Evolutionary conservation across 1,140 invertebrate species (phyloP), one percentile per base, ranked within the genome.

Genomic region (Polypedilum vanderplanki): DNA sequence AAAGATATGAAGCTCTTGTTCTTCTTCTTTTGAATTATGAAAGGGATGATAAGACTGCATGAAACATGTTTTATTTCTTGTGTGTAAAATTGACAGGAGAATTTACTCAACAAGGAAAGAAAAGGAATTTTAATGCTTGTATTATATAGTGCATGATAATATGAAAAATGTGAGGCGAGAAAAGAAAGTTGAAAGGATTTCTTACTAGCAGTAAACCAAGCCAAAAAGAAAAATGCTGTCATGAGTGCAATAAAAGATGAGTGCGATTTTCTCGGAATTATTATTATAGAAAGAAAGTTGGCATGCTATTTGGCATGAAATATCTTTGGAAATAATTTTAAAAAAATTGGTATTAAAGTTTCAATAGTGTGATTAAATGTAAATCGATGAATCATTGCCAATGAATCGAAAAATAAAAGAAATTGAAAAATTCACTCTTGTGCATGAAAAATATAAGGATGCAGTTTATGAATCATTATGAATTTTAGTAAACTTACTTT

Each of bases 21-120:
- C n/a, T 57, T 57, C 3, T 46, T 46, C 8, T 46, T 57, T 57
- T 57, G 46, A 57, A 57, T 57, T 57, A 57, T 57, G 46, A 57
- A 57, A 57, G 46, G 46, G 46, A 57, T 57, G 46, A 57, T 57
- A 57, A 57, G 46, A 57, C 15, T 57, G 46, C 46, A 57, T 57
- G 8, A 57, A 57, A 57, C 46, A 57, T 57, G n/a, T 57, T 57
- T 57, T 57, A 46, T 46, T 46, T 57, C 46, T n/a, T 57, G n/a
- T 57, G 46, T 33, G 24, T n/a, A 57, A 57, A 57, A 57, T 57
- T 57, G 46, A 57, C 46, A 57, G 46, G 15, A 57, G n/a, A 57
- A 57, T 57, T 57, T 57, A 57, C 46, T n/a, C 12, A 5, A 33
- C 1, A 33, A 33, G 46, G 46, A 57, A 33, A 57, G 46, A 57